Evolutionary conservation across 2,113 vertebrate genomes (phyloP).

Genomic region (Chloropsis cyanopogon): DNA sequence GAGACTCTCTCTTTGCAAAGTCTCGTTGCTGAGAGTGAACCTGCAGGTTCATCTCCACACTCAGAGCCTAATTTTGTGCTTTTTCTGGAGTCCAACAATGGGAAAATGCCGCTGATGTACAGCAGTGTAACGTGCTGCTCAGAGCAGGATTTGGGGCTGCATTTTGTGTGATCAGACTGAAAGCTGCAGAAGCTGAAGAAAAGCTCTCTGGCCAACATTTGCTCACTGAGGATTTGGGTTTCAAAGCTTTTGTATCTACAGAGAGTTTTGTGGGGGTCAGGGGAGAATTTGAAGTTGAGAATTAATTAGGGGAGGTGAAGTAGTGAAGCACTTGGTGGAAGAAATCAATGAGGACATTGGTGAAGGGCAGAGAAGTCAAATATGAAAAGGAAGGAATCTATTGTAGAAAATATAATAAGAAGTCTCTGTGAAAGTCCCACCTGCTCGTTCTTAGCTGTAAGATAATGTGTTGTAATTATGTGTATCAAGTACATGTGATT

Average conservation of each 20-base stretch:
- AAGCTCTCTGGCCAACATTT: neutral
- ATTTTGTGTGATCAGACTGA: neutral
- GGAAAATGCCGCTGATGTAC: neutral
- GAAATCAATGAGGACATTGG: neutral
- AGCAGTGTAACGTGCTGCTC: neutral
- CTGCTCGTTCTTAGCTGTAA: neutral
- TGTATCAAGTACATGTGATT: neutral
- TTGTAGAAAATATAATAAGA: neutral
- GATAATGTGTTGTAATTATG: neutral
- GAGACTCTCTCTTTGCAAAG: neutral
- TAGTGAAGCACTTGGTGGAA: neutral
- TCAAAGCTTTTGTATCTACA: neutral
- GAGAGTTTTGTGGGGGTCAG: neutral
- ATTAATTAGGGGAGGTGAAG: conserved; percentile 33
- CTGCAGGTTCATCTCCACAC: neutral
- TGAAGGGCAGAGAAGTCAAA: conserved; percentile 37
- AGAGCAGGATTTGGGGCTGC: neutral
- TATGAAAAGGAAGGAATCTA: neutral
- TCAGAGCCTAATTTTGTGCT: neutral
- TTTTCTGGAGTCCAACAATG: neutral
- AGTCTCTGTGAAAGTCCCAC: neutral
- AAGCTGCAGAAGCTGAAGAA: neutral
- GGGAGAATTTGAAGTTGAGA: conserved; percentile 7
- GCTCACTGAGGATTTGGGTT: neutral
- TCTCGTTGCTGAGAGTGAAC: neutral